Conservation (phyloP, 2,797 vertebrate genomes). For the Botia kubotai region DNA sequence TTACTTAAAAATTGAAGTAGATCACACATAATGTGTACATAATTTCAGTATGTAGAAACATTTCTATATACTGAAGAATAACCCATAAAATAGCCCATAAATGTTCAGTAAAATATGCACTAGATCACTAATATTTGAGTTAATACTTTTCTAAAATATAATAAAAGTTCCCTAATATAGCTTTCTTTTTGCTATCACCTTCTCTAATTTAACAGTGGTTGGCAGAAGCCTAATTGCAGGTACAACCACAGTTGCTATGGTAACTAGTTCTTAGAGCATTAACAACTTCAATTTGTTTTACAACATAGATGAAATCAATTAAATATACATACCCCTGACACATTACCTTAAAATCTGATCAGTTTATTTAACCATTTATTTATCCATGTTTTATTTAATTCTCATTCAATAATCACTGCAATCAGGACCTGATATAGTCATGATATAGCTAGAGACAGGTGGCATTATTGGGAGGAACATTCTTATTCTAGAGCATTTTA, state of each 20-base stretch:
- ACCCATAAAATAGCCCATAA: neutral
- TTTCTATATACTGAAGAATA: too few relatives aligned
- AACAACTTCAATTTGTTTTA: neutral
- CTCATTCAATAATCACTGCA: too few relatives aligned
- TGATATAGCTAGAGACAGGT: neutral
- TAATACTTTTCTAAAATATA: neutral
- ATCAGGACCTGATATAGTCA: neutral
- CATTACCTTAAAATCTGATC: too few relatives aligned
- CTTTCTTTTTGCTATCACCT: neutral
- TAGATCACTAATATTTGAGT: neutral
- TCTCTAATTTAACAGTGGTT: neutral
- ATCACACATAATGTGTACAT: too few relatives aligned
- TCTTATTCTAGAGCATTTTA: neutral
- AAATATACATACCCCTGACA: too few relatives aligned
- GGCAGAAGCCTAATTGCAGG: conserved; percentile 3
- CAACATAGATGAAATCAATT: neutral
- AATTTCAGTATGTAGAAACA: too few relatives aligned
- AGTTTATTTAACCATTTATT: too few relatives aligned
- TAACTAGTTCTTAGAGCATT: conserved; percentile 7
- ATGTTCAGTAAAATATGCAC: neutral
- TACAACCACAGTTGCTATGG: conserved; percentile 34
- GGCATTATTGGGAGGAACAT: neutral
- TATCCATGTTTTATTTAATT: too few relatives aligned
- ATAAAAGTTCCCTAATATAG: neutral
- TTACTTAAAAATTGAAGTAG: too few relatives aligned